A percentile compares a stretch with the other conserved stretches of the same genome.
These are phyloP conservation scores for Drosophila sp. DNA, from an alignment of 1,140 invertebrate species.

Conservation along the genomic window DNA sequence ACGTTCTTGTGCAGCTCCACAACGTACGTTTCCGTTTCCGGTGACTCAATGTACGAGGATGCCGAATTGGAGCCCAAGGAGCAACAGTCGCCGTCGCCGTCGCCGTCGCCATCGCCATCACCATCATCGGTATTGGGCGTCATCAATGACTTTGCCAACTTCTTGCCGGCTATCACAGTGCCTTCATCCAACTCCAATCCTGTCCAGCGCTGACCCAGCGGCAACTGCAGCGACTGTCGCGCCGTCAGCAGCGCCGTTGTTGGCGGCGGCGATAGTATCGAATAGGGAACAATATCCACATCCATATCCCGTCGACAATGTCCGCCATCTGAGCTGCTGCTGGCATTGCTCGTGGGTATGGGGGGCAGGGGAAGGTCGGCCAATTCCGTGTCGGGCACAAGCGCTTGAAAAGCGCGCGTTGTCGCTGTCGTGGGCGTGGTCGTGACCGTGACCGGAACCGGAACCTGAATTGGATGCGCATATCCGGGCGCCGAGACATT, in stretches of 20 bases:
- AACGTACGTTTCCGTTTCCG: conserved; percentile 87
- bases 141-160: conserved; percentile 55
- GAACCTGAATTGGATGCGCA: neutral
- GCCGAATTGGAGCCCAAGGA: conserved; percentile 59
- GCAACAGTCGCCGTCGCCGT: conserved; percentile 38
- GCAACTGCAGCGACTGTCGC: conserved; percentile 65
- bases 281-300: conserved; percentile 80
- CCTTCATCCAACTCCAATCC: neutral
- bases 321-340: conserved; percentile 36
- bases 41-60: conserved; percentile 77
- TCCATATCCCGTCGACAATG: conserved; percentile 70
- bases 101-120: neutral
- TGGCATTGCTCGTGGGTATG: conserved; percentile 56
- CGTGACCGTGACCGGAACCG: neutral
- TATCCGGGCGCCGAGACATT: conserved; percentile 26
- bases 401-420: conserved; percentile 10
- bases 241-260: conserved; percentile 30
- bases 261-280: conserved; percentile 77
- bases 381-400: conserved; percentile 63
- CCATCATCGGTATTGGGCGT: conserved; percentile 49
- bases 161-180: conserved; percentile 72
- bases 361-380: conserved; percentile 81
- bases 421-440: conserved; percentile 5
- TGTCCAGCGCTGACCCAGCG: conserved; percentile 63
- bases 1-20: conserved; percentile 88